These are phyloP conservation scores for Poecilia wingei DNA, from an alignment of 2,797 vertebrate species.

Conservation along the genomic window DNA sequence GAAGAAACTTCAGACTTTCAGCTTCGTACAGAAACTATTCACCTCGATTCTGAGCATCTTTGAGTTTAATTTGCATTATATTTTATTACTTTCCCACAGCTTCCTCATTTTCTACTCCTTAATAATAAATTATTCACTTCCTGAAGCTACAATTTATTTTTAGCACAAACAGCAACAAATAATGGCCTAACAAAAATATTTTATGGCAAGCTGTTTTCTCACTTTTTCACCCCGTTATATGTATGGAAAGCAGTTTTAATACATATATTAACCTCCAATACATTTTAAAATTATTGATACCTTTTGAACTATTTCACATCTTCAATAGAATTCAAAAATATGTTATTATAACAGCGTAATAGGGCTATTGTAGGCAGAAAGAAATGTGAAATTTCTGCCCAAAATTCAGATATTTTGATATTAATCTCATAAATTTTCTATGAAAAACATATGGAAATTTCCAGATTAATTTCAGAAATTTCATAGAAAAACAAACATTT, in stretches of 20 bases:
- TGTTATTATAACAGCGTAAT: too few relatives aligned
- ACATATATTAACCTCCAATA: background rate
- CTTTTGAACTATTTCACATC: background rate
- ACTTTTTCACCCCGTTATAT: background rate
- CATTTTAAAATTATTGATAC: background rate
- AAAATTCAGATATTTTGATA: too few relatives aligned
- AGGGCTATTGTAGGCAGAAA: too few relatives aligned
- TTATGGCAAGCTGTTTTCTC: background rate
- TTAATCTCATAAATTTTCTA: too few relatives aligned
- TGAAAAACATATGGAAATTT: too few relatives aligned
- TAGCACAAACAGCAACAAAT: background rate
- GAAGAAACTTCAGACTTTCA: slow-evolving; percentile 2
- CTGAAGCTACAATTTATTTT: background rate
- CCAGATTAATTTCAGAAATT: too few relatives aligned
- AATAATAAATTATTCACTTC: background rate
- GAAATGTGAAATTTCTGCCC: too few relatives aligned
- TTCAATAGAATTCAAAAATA: too few relatives aligned
- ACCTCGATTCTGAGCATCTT: slow-evolving; percentile 5
- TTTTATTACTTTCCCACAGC: slow-evolving; percentile 9
- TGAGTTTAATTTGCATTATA: background rate
- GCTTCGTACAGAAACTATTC: slow-evolving; percentile 1
- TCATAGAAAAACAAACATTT: too few relatives aligned
- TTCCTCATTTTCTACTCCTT: background rate
- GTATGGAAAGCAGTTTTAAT: background rate
- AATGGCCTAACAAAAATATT: background rate